A percentile compares a stretch with the other conserved stretches of the same genome.
phyloP scores from a whole-genome alignment of 2,888 invertebrate genomes.

The Darwinula stevensoni region DNA sequence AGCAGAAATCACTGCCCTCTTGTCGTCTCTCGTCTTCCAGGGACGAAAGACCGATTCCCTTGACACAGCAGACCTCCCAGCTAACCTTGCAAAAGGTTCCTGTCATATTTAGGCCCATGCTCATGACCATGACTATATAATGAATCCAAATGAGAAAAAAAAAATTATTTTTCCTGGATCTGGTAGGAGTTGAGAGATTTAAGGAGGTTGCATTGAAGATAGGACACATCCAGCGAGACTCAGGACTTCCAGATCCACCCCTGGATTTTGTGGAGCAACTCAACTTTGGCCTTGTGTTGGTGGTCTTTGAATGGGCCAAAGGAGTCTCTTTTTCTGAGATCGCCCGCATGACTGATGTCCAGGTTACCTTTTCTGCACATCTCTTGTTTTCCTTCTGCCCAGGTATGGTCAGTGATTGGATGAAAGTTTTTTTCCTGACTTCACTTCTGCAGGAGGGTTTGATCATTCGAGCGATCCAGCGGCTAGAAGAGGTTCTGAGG shows the following conservation, averaged over 20 bases:
- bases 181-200: no score
- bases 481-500: constrained; percentile 64
- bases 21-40: constrained; percentile 80
- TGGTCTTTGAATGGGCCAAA: constrained; percentile 85
- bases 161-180: no score
- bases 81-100: no score
- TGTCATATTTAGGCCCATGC: no score
- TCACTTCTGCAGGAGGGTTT: constrained; percentile 92
- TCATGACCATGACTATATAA: no score
- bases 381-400: no score
- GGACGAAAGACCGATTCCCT: constrained; percentile 33
- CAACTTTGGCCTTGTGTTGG: constrained; percentile 71
- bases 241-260: constrained; percentile 22
- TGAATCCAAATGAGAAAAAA: no score
- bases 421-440: no score
- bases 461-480: constrained; percentile 86
- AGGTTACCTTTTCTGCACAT: no score
- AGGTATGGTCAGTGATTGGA: no score
- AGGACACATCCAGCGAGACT: constrained; percentile 29
- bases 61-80: constrained; percentile 26
- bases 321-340: constrained; percentile 22
- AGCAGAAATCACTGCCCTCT: constrained; percentile 70
- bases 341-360: constrained; percentile 5
- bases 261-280: constrained; percentile 28
- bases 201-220: constrained; percentile 38